Conservation (phyloP, 1,140 invertebrate species). For the Achatina immaculata region DNA sequence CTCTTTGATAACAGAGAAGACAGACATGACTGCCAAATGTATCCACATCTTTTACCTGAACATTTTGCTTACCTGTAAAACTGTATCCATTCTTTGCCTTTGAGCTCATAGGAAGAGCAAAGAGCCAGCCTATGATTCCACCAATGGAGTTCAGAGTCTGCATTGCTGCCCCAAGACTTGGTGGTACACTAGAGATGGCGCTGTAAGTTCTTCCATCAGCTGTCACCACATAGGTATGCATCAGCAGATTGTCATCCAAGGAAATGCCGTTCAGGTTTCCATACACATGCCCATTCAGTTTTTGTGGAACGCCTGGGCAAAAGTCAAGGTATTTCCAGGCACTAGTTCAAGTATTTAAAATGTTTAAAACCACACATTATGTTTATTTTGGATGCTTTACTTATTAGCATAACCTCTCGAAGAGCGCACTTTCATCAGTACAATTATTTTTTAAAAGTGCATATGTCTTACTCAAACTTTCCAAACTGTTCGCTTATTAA, state of each 20-base stretch:
- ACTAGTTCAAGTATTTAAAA: neutral
- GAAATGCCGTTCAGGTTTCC: conserved; percentile 83
- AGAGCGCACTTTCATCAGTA: too few relatives aligned
- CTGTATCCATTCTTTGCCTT: conserved; percentile 87
- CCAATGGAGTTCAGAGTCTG: conserved; percentile 85
- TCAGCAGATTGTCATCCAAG: conserved; percentile 81
- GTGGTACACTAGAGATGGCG: conserved; percentile 84
- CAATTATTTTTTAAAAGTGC: too few relatives aligned
- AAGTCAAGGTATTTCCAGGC: neutral
- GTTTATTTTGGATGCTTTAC: too few relatives aligned
- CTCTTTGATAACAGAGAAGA: too few relatives aligned
- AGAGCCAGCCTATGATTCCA: conserved; percentile 89
- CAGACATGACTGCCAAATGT: neutral
- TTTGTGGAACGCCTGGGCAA: conserved; percentile 79
- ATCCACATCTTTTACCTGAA: too few relatives aligned
- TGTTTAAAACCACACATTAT: neutral
- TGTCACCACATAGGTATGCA: conserved; percentile 93
- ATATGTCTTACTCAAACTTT: too few relatives aligned
- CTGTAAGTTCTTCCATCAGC: conserved; percentile 91
- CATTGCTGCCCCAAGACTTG: conserved; percentile 81
- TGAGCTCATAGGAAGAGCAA: conserved; percentile 82
- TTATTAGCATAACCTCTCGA: too few relatives aligned
- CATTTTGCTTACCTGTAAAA: conserved; percentile 76
- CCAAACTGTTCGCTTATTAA: too few relatives aligned
- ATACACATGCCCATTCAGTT: conserved; percentile 87